Percentiles rank a stretch among this genome's conserved stretches.
These are phyloP conservation scores for Papilio helenus DNA, from an alignment of 1,140 invertebrate species.

Conservation along the genomic window DNA sequence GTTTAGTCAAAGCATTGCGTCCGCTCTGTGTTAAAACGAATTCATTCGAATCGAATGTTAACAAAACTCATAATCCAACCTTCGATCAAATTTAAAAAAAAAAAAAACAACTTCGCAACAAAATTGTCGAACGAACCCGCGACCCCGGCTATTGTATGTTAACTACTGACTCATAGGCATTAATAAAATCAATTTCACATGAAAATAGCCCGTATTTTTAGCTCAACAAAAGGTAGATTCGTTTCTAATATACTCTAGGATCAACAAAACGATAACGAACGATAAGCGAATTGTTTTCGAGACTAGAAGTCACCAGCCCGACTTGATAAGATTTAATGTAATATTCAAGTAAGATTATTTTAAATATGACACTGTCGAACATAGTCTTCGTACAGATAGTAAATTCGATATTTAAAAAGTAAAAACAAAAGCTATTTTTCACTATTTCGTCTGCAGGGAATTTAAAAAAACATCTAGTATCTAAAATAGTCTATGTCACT, in stretches of 20 bases:
- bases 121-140: conserved; percentile 46
- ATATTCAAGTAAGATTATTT: not conserved
- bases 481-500: too few relatives aligned
- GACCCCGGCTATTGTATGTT: conserved; percentile 57
- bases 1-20: too few relatives aligned
- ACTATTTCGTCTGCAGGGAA: too few relatives aligned
- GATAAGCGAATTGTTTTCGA: conserved; percentile 31
- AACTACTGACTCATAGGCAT: conserved; percentile 53
- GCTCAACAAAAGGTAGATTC: not conserved
- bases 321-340: conserved; percentile 11
- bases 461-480: too few relatives aligned
- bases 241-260: not conserved
- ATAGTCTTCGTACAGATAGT: too few relatives aligned
- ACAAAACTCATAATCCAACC: not conserved
- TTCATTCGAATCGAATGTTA: not conserved
- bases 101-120: conserved; percentile 15
- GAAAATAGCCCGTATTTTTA: not conserved
- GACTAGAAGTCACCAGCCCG: conserved; percentile 25
- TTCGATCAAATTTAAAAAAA: not conserved
- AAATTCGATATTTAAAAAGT: too few relatives aligned
- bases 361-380: not conserved
- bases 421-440: too few relatives aligned
- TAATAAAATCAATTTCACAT: not conserved
- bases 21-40: too few relatives aligned
- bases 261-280: conserved; percentile 30